Base-by-base conservation (phyloP, 2,797 vertebrate genomes). In the Streptopelia turtur region DNA sequence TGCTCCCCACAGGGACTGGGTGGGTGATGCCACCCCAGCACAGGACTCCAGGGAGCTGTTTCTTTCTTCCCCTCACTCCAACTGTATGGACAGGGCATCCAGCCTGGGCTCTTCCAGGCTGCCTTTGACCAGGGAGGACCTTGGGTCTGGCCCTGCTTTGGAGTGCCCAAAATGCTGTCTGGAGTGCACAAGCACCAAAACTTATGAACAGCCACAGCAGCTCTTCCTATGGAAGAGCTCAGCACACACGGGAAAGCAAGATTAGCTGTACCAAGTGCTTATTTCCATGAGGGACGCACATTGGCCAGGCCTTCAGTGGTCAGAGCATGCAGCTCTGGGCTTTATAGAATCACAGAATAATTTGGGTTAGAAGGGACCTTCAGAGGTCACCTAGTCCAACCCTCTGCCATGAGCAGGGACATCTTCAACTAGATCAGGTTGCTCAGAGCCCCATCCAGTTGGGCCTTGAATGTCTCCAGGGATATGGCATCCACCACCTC, bases 1-100 rank as follows among this genome's bases (percentile, higher is more conserved):
- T 39, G 33, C 16, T 89, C 20, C 39, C 43, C 20, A 8, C 23
- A 64, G 41, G 50, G 28, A 50, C 9, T 1, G 14, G 41, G 16
- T 49, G 47, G 16, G 21, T 9, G 64, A 33, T 80, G 47, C 56
- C 1, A 2, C 5, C 11, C 21, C 1, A 1, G n/a, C 3, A 3
- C 2, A 8, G 39, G 33, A 11, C 47, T 89, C 41, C n/a, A 8
- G 31, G 21, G 11, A 75, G 17, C 22, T 4, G 13, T 11, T 76
- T 61, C 37, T 50, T n/a, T 30, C 55, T n/a, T 30, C 55, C 33
- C n/a, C 45, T 1, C 16, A 7, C 41, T 79, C 35, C 75, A 65
- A 16, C 13, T 24, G 13, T 23, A 43, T 0, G 3, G 56, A 47
- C 10, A 30, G 20, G 1, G 14, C 39, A n/a, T 76, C 55, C 68